These are phyloP conservation scores for Leptopilina myrica DNA, from an alignment of 2,888 invertebrate species.

Conservation along the genomic window DNA sequence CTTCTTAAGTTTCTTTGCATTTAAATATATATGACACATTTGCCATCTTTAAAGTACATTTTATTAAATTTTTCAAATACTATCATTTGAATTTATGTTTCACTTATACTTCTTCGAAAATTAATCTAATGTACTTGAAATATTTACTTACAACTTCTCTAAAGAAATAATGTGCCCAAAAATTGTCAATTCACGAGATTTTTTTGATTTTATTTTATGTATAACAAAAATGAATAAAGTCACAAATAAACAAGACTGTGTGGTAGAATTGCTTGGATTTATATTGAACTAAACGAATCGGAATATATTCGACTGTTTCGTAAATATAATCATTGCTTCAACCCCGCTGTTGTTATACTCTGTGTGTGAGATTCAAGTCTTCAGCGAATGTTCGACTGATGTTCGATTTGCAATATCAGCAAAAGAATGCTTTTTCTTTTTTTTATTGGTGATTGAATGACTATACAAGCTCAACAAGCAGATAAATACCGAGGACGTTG, in stretches of 20 bases:
- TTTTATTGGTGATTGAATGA: slow-evolving; percentile 19
- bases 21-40: background rate
- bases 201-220: background rate
- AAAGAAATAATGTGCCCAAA: background rate
- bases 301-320: slow-evolving; percentile 3
- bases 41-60: background rate
- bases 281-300: background rate
- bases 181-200: background rate
- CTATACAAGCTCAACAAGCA: slow-evolving; percentile 17
- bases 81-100: too few species aligned
- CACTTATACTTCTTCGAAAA: background rate
- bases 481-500: slow-evolving; percentile 32
- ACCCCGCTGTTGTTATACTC: slow-evolving; percentile 31
- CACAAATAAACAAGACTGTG: background rate
- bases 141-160: background rate
- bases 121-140: background rate
- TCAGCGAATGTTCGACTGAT: slow-evolving; percentile 20
- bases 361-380: slow-evolving; percentile 21
- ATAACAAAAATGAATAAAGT: background rate
- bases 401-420: slow-evolving; percentile 34
- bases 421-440: background rate
- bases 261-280: background rate
- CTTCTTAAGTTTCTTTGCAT: slow-evolving; percentile 10
- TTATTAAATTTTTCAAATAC: too few species aligned
- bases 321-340: slow-evolving; percentile 32